Evolutionary conservation across 2,888 invertebrate species (phyloP), one percentile per base, ranked within the genome.

Genomic region (Limenitis camilla): DNA sequence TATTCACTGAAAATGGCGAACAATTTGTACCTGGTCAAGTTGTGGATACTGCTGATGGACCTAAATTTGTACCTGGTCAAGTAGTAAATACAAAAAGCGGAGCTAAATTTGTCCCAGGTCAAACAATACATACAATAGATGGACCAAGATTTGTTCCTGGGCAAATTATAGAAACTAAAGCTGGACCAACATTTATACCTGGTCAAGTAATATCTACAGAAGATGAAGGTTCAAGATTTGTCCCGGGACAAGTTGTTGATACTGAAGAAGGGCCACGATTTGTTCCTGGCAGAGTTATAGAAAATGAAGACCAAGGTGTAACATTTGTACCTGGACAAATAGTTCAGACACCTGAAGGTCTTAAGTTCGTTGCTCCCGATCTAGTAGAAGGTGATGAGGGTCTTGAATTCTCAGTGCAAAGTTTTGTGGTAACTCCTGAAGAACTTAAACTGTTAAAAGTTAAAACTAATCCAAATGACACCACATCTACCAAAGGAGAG

Each of bases 251-350:
- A 76, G 92, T 93, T 1, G 91, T 93, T n/a, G 92, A 92, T 62
- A 92, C 92, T 0, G 89, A 90, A 55, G 91, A 92, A 66, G 92
- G 92, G 0, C 91, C 92, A 5, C 81, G 91, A 64, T 93, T 94
- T 71, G 88, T 94, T 5, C 90, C 92, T 0, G 94, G 94, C 0
- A 91, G 93, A 80, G 92, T 92, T 44, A 88, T 94, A 41, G 91
- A 92, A 67, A 92, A 92, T 0, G 92, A 92, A 52, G 90, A 90
- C 43, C 91, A 93, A 11, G 90, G 91, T 28, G 89, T 93, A 2
- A 92, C 92, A 49, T 94, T 94, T 74, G 91, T 94, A 5, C 93
- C 94, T 5, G 94, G 94, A 1, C 93, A 94, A 82, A 93, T 93
- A 6, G 88, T 94, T 32, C 89, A 92, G 71, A 93, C 93, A 27